Evolutionary conservation across 2,888 invertebrate species (phyloP), one percentile per base, ranked within the genome.

Genomic region (Amiota minor): DNA sequence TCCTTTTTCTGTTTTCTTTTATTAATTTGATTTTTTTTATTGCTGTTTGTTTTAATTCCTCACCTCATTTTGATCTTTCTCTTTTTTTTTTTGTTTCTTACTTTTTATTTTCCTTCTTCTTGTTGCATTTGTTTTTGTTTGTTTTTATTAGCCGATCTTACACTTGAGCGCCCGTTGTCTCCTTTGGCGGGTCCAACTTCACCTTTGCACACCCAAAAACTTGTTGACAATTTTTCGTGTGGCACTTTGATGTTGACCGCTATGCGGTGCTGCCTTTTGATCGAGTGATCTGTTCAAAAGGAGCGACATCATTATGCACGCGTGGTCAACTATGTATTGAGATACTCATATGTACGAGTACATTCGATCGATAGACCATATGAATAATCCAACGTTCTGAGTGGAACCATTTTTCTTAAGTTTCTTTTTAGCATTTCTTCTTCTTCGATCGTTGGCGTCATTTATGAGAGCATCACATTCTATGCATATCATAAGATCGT

Each of bases 21-120:
- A 77, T 78, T 67, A 80, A 83, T 88, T 88, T 84, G 83, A 86
- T 81, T 84, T 87, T 84, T 87, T 87, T 88, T 88, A 88, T 88
- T 85, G 83, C 83, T 87, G 84, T 85, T 81, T 80, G 72, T 76
- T 80, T 86, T 84, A 80, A 83, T 80, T 82, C 80, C 76, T 79
- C 73, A 74, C 75, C 76, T 76, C 50, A 49, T 49, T 62, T 49
- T 35, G 35, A 35, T 35, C 35, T 35, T 74, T 69, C 9, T 55
- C 45, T 70, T 49, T 56, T n/a, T 74, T 71, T 61, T 55, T 53
- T 47, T 72, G 67, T 72, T 62, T 64, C 73, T 67, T 72, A 55
- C 67, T 75, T 72, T 75, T 78, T 73, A 79, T 81, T 79, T 83
- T 78, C 76, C 82, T 80, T 74, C 35, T 35, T 35, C 4, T 35